Evolutionary conservation across 2,113 vertebrate species (phyloP), one percentile per base, ranked within the genome.

Genomic region (Protobothrops flavoviridis): DNA sequence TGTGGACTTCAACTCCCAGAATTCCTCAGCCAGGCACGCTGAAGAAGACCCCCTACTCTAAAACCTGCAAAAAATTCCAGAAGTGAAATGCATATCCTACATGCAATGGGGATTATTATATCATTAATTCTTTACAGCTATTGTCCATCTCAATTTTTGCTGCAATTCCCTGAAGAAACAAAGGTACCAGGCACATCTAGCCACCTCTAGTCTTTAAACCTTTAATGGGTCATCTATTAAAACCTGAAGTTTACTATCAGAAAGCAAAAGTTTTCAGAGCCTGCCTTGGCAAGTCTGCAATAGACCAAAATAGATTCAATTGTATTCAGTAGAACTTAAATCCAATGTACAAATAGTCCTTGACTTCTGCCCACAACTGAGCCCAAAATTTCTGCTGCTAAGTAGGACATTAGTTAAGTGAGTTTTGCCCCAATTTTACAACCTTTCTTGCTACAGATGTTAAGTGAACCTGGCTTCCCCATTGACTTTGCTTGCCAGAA

Each of bases 191-290:
- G 95, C 95, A 93, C 94, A 74, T 91, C 89, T 92, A 94, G 64
- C 91, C 93, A 61, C 5, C 8, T 50, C 4, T 88, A 92, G 93
- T 81, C 89, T 93, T 92, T 90, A 69, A 91, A 93, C 94, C 95
- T 96, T 97, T 96, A 88, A 94, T 69, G 45, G 91, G 93, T 96
- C 95, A 96, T 92, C 93, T 94, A 95, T 96, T 96, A 94, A 96
- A 96, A 11, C 5, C 64, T 56, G 93, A 85, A 43, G 69, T n/a
- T 85, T 43, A 8, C 4, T 55, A 24, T 52, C 17, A 43, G 17
- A 59, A 85, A 91, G 53, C 64, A 55, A 91, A 91, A 50, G 24
- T 55, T 52, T 88, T 12, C 15, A n/a, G n/a, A 48, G 55, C 13
- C 21, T 26, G 24, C 5, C 33, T 43, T 39, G 29, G 12, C 2